Conservation (phyloP, 1,140 invertebrate species). For the Drosophila busckii region DNA sequence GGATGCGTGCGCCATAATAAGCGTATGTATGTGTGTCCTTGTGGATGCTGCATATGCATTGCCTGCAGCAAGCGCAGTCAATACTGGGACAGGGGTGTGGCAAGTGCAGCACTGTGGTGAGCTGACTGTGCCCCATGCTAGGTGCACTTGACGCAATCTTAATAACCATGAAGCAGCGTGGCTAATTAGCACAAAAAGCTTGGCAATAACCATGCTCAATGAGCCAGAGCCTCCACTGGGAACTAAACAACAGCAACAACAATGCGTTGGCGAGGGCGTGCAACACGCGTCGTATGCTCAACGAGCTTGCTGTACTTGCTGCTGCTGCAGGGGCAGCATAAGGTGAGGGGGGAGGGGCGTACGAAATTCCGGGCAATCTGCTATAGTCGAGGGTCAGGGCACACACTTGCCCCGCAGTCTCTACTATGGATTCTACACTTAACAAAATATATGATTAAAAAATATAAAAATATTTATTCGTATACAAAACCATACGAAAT, state of each 20-base stretch:
- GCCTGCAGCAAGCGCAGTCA: conserved; percentile 37
- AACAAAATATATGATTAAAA: too few species aligned
- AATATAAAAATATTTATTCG: too few species aligned
- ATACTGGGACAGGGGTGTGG: conserved; percentile 28
- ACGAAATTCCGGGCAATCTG: conserved; percentile 19
- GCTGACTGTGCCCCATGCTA: conserved; percentile 29
- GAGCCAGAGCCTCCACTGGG: conserved; percentile 48
- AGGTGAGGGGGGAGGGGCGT: background rate
- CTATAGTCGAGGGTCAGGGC: conserved; percentile 18
- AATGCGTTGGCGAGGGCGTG: conserved; percentile 56
- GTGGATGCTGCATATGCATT: conserved; percentile 57
- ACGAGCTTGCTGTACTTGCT: conserved; percentile 30
- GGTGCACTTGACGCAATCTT: conserved; percentile 78
- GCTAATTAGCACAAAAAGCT: conserved; percentile 79
- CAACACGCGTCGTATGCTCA: conserved; percentile 74
- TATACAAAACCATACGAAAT: too few species aligned
- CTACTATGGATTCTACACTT: background rate
- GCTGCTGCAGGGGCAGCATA: conserved; percentile 10
- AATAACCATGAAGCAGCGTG: conserved; percentile 78
- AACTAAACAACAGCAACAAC: conserved; percentile 30
- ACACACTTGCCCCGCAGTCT: background rate
- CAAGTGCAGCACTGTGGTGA: conserved; percentile 31
- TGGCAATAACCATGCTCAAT: conserved; percentile 78
- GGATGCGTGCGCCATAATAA: conserved; percentile 73
- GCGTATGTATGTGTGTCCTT: conserved; percentile 52